Evolutionary conservation across 2,113 vertebrate species (phyloP), one percentile per base, ranked within the genome.

Genomic region (Esox niger): DNA sequence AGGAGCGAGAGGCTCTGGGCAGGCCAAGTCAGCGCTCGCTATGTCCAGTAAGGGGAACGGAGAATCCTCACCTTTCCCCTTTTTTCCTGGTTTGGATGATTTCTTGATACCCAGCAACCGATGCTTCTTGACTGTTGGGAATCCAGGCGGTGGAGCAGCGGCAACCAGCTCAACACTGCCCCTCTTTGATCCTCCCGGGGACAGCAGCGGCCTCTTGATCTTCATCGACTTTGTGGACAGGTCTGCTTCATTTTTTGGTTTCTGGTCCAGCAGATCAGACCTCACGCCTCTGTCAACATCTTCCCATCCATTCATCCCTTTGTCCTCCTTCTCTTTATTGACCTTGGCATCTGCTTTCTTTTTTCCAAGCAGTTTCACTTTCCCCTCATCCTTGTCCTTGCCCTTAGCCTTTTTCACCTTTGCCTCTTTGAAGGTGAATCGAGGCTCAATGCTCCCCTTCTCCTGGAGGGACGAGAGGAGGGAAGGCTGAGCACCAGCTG

Each of bases 391-490:
- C 62, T 81, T 80, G 3, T 80, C 74, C 23, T 77, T 88, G 5
- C 27, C 15, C 25, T 84, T 84, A 0, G 33, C 27, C 4, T 58
- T 79, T 69, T 87, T 86, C 61, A 79, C 88, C 1, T 88, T 82
- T n/a, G n/a, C n/a, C 0, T 89, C 84, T 73, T 86, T 90, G 70
- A 92, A 91, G 72, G 91, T 68, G 71, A 92, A 90, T 60, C 84
- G 86, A 61, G 90, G 91, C 25, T 66, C 62, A 0, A 54, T 0
- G 0, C 2, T 0, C 0, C 62, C 64, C 2, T 78, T 86, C 7
- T 62, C 43, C 0, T 87, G 81, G 47, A 89, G 87, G 56, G 85
- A 78, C 63, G 78, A 74, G 56, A 92, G 79, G 58, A 90, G 76
- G 62, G 86, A 86, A 35, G 85, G 77, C 3, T 86, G 83, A 0